Percentiles rank a stretch among this genome's conserved stretches.
These are phyloP conservation scores for Palloptera scutellata DNA, from an alignment of 2,888 invertebrate genomes.

Conservation along the genomic window DNA sequence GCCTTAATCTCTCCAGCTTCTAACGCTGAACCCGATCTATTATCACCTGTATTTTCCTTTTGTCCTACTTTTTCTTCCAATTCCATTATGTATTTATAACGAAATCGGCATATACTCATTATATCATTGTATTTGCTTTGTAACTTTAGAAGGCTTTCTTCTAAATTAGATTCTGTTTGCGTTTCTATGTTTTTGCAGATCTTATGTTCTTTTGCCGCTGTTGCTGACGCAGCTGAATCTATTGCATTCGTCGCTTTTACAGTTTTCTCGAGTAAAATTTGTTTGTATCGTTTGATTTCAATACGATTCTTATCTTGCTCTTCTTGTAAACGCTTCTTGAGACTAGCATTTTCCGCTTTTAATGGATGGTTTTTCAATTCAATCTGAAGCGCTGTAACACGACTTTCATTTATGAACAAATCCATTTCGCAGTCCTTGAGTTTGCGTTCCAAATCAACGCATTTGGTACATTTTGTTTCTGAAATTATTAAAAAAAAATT, in stretches of 20 bases:
- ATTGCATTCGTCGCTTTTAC: slow-evolving; percentile 28
- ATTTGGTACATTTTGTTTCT: slow-evolving; percentile 50
- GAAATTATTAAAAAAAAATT: background rate
- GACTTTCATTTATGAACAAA: slow-evolving; percentile 54
- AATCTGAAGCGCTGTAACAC: slow-evolving; percentile 53
- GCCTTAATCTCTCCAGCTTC: slow-evolving; percentile 44
- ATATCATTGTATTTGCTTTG: slow-evolving; percentile 52
- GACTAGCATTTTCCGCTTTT: slow-evolving; percentile 52
- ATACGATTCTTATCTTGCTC: slow-evolving; percentile 50
- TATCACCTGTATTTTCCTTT: slow-evolving; percentile 43
- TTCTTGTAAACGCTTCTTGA: slow-evolving; percentile 53
- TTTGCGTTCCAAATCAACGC: slow-evolving; percentile 50
- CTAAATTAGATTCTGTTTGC: slow-evolving; percentile 49
- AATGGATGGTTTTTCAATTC: slow-evolving; percentile 57
- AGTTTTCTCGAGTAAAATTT: slow-evolving; percentile 43
- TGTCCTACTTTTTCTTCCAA: slow-evolving; percentile 47
- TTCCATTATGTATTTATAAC: slow-evolving; percentile 48
- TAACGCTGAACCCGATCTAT: slow-evolving; percentile 37
- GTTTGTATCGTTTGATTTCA: slow-evolving; percentile 53
- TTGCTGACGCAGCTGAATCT: background rate
- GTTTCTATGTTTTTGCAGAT: slow-evolving; percentile 30
- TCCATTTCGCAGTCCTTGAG: slow-evolving; percentile 51
- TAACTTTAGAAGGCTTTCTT: slow-evolving; percentile 41
- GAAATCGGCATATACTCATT: slow-evolving; percentile 50
- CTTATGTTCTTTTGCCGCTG: background rate